Conservation (phyloP, 2,888 invertebrate species). For the Aphodius granarius region DNA sequence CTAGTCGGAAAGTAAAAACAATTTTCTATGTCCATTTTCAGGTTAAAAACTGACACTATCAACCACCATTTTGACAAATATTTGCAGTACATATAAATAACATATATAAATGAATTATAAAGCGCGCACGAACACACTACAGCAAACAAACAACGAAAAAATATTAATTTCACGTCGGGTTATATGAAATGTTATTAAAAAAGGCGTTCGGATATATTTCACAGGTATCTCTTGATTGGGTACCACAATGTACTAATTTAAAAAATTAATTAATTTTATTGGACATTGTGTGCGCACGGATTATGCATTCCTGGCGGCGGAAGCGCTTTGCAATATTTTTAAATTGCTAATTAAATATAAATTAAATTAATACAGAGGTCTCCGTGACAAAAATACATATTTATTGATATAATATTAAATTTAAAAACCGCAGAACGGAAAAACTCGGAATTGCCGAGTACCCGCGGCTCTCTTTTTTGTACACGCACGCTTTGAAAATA, state of each 20-base stretch:
- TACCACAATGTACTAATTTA: conserved; percentile 13
- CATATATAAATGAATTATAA: background rate
- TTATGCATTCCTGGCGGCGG: background rate
- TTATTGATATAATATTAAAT: background rate
- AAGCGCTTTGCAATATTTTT: conserved; percentile 13
- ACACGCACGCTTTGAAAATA: conserved; percentile 4
- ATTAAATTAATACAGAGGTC: conserved; percentile 13
- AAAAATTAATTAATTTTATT: conserved; percentile 14
- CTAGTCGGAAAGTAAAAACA: too few species aligned
- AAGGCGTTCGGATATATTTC: background rate
- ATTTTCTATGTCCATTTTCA: too few species aligned
- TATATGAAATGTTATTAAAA: background rate
- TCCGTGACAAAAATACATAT: background rate
- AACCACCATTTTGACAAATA: too few species aligned
- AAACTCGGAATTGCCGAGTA: background rate
- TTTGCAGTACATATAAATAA: too few species aligned
- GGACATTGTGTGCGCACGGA: background rate
- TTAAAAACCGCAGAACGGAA: background rate
- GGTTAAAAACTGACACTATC: too few species aligned
- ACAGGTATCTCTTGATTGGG: background rate
- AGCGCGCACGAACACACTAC: background rate
- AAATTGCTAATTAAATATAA: conserved; percentile 24
- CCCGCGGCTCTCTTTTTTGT: background rate
- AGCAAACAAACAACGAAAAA: background rate
- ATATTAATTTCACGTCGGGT: background rate